Evolutionary conservation across 1,140 invertebrate species (phyloP).

Genomic region (Zaprionus kolodkinae): DNA sequence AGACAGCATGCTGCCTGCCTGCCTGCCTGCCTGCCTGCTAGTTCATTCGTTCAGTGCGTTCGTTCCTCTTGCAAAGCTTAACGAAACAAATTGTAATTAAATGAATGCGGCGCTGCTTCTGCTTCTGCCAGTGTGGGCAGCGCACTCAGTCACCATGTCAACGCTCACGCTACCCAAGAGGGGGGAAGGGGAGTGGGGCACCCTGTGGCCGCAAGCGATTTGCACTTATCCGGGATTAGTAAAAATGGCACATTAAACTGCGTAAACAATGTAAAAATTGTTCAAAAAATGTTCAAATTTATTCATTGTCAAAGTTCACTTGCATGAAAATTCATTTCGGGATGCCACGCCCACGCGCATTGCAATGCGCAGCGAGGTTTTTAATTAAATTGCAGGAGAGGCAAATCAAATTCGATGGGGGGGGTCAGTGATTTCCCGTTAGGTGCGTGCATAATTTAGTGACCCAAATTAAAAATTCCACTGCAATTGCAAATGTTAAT

Average conservation of each 20-base stretch:
- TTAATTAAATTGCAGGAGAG: slow-evolving; percentile 7
- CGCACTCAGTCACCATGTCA: slow-evolving; percentile 60
- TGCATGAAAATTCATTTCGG: slow-evolving; percentile 1
- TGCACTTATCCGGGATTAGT: slow-evolving; percentile 72
- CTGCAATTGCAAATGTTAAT: not conserved
- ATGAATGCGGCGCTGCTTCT: slow-evolving; percentile 40
- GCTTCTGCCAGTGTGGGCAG: not conserved
- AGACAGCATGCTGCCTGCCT: not conserved
- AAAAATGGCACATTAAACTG: slow-evolving; percentile 73
- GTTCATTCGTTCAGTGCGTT: slow-evolving; percentile 8
- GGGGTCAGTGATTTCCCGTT: not conserved
- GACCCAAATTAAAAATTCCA: not conserved
- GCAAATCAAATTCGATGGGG: not conserved
- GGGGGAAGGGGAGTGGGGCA: not conserved
- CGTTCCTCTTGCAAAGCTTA: not conserved
- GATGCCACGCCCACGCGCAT: not conserved
- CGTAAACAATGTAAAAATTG: slow-evolving; percentile 52
- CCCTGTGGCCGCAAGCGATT: slow-evolving; percentile 60
- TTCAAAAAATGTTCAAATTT: not conserved
- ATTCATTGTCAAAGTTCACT: slow-evolving; percentile 1
- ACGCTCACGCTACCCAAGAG: slow-evolving; percentile 10
- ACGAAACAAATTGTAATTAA: slow-evolving; percentile 72
- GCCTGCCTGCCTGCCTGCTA: too few species aligned
- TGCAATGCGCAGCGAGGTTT: not conserved
- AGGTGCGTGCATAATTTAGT: slow-evolving; percentile 1